Evolutionary conservation across 2,113 vertebrate species (phyloP), one percentile per base, ranked within the genome.

Genomic region (Pan troglodytes): DNA sequence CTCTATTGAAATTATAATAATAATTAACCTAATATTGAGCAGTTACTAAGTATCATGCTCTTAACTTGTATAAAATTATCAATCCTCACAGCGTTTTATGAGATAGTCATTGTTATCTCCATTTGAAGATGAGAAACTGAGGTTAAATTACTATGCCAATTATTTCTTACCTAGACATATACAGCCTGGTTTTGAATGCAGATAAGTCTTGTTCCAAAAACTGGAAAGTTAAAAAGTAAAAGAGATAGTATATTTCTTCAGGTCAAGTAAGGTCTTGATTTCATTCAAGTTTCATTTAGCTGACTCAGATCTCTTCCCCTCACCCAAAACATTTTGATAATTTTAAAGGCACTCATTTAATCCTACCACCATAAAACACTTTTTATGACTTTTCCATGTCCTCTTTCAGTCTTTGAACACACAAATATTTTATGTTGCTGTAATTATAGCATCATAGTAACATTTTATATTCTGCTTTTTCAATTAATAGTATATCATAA

Each of bases 291-390:
- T 90, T 90, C 27, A 23, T 93, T 97, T 89, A 95, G 16, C n/a
- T 52, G 30, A 94, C n/a, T 97, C 57, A 95, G 25, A 30, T 75
- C 4, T 92, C 80, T 43, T 8, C 22, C 1, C 32, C 27, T 17
- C 16, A 52, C 3, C 10, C 43, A 8, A 5, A 32, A 83, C 20
- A 7, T 14, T 83, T 93, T 32, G 90, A 32, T 82, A 92, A 76
- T 95, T 88, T 92, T 73, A 94, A 93, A 94, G 38, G 17, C 14
- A 92, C 30, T 92, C 38, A 95, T 88, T 95, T 92, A 95, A 81
- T 90, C 13, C 12, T 61, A 94, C 7, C 27, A 79, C 43, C 20
- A 59, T 59, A 92, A 92, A 94, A 50, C 4, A 27, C 75, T 79
- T 92, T 95, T 96, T 38, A 90, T 82, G 27, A 43, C 88, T 93